phyloP scores from a whole-genome alignment of 2,113 vertebrate species.

The Apaloderma vittatum region DNA sequence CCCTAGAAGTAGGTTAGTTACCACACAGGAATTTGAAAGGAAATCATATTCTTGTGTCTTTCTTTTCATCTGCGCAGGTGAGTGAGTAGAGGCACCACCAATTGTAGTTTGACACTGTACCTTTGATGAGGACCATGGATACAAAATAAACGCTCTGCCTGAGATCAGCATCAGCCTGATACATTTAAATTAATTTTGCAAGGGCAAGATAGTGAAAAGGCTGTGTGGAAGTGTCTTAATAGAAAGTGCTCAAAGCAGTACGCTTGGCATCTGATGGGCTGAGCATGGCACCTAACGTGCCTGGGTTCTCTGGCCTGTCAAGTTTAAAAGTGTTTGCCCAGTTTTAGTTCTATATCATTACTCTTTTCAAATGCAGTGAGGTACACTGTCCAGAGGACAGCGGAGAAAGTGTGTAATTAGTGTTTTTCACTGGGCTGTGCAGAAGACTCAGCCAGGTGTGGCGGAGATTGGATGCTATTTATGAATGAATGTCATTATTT shows the following conservation, averaged over 20 bases:
- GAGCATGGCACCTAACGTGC: neutral
- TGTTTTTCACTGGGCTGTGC: slow-evolving; percentile 67
- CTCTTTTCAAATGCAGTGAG: slow-evolving; percentile 17
- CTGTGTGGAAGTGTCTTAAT: neutral
- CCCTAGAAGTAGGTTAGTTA: neutral
- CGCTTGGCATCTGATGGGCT: neutral
- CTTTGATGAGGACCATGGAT: neutral
- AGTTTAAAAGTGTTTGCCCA: neutral
- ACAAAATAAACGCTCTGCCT: neutral
- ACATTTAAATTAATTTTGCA: neutral
- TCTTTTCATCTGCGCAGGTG: neutral
- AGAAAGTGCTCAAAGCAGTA: neutral
- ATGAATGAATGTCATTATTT: slow-evolving; percentile 88
- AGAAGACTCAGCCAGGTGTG: slow-evolving; percentile 81
- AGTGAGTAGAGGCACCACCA: rapidly evolving
- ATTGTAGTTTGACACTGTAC: neutral
- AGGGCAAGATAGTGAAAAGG: neutral
- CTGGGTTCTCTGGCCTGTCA: neutral
- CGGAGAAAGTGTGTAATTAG: slow-evolving; percentile 70
- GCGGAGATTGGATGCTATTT: slow-evolving; percentile 85
- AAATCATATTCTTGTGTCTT: neutral
- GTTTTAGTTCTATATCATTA: slow-evolving; percentile 28
- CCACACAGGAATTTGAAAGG: neutral
- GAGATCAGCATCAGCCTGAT: neutral
- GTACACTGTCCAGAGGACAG: slow-evolving; percentile 32